phyloP scores from a whole-genome alignment of 1,140 invertebrate genomes.

The Paraescarpia echinospica region DNA sequence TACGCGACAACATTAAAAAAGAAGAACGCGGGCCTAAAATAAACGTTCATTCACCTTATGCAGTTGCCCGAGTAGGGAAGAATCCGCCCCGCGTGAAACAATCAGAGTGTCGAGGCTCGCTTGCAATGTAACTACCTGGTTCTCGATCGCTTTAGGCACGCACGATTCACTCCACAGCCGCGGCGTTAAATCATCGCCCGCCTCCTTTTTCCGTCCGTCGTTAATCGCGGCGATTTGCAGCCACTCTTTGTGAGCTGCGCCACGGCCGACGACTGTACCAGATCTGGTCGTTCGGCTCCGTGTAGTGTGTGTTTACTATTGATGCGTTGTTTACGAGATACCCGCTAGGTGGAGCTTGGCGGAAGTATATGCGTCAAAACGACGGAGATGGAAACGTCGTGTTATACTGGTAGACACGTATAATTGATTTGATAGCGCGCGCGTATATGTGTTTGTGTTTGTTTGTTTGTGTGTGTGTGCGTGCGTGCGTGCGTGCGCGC shows the following conservation, averaged over 20 bases:
- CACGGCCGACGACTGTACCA: not conserved
- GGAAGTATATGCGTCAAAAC: not conserved
- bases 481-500: no score
- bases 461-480: no score
- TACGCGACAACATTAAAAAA: not conserved
- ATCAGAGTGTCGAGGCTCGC: not conserved
- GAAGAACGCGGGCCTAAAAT: not conserved
- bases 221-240: not conserved
- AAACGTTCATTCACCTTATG: not conserved
- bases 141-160: not conserved
- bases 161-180: not conserved
- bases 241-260: not conserved
- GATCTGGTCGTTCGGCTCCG: not conserved
- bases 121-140: not conserved
- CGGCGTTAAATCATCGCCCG: not conserved
- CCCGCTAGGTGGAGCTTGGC: not conserved
- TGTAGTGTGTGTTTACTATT: not conserved
- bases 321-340: not conserved
- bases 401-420: not conserved
- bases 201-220: not conserved
- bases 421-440: not conserved
- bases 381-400: not conserved
- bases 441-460: no score
- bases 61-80: not conserved
- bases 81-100: not conserved